phyloP scores from a whole-genome alignment of 2,888 invertebrate genomes.

The Allophyes oxyacanthae region DNA sequence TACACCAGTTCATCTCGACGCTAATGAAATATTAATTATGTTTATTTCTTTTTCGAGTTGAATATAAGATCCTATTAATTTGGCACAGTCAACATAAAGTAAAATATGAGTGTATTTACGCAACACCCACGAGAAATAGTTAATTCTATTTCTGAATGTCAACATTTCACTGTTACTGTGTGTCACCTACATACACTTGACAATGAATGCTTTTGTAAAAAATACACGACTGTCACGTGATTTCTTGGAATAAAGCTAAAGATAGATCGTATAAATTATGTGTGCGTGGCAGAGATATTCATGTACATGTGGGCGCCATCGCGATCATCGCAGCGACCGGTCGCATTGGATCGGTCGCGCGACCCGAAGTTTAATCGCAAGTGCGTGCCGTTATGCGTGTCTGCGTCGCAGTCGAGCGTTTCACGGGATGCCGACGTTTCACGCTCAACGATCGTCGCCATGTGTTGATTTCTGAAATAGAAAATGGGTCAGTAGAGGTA shows the following conservation, averaged over 20 bases:
- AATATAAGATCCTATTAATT: constrained; percentile 40
- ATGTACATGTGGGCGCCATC: constrained; percentile 84
- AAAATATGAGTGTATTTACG: constrained; percentile 37
- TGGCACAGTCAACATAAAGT: constrained; percentile 48
- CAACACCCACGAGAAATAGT: constrained; percentile 37
- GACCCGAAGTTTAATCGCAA: constrained; percentile 77
- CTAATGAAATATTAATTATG: background rate
- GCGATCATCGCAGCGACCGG: constrained; percentile 72
- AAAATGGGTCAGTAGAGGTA: constrained; percentile 1
- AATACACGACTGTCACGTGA: constrained; percentile 30
- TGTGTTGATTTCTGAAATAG: constrained; percentile 74
- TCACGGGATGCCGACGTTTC: constrained; percentile 81
- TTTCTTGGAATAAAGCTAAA: constrained; percentile 33
- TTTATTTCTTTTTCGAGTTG: constrained; percentile 13
- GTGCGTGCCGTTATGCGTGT: constrained; percentile 72
- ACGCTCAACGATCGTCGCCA: constrained; percentile 86
- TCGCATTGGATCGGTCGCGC: constrained; percentile 64
- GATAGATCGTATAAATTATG: constrained; percentile 56
- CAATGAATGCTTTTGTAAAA: constrained; percentile 17
- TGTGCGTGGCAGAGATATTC: constrained; percentile 85
- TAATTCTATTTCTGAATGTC: constrained; percentile 50
- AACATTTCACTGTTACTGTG: constrained; percentile 37
- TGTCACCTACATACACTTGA: constrained; percentile 23
- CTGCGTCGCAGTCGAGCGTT: constrained; percentile 73
- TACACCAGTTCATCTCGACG: no score